Conservation (phyloP, 2,888 invertebrate genomes). For the Agriopis aurantiaria region DNA sequence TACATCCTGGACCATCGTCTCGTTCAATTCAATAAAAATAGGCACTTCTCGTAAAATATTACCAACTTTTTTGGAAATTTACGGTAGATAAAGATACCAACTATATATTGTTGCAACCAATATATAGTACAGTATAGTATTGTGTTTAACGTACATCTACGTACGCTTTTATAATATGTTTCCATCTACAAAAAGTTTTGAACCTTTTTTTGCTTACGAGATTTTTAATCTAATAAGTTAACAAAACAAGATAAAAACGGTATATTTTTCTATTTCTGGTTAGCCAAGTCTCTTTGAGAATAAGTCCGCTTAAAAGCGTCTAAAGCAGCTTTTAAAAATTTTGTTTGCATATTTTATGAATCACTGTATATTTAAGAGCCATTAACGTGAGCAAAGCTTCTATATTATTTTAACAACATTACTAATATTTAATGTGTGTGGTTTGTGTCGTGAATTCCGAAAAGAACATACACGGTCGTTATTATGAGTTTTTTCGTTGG, state of each 20-base stretch:
- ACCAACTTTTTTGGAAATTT: not conserved
- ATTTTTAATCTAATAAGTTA: no score
- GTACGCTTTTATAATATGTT: no score
- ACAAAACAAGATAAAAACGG: no score
- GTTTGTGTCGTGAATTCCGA: not conserved
- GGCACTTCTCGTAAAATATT: constrained; percentile 12
- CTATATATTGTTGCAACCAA: not conserved
- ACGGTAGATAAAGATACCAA: no score
- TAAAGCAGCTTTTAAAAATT: not conserved
- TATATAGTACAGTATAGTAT: not conserved
- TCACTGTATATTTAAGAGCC: constrained; percentile 1
- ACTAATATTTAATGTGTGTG: not conserved
- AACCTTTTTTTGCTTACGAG: no score
- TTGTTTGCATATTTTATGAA: constrained; percentile 6
- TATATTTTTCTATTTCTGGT: no score
- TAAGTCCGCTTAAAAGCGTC: no score
- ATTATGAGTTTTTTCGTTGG: no score
- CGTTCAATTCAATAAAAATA: constrained; percentile 39
- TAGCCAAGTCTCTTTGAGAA: no score
- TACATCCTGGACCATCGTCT: constrained; percentile 49
- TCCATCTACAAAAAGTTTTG: no score
- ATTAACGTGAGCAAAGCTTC: constrained; percentile 3
- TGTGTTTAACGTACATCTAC: no score
- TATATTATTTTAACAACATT: not conserved
- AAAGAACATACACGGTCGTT: not conserved